Evolutionary conservation across 2,888 invertebrate species (phyloP), one percentile per base, ranked within the genome.

Genomic region (Pyrochroa serraticornis): DNA sequence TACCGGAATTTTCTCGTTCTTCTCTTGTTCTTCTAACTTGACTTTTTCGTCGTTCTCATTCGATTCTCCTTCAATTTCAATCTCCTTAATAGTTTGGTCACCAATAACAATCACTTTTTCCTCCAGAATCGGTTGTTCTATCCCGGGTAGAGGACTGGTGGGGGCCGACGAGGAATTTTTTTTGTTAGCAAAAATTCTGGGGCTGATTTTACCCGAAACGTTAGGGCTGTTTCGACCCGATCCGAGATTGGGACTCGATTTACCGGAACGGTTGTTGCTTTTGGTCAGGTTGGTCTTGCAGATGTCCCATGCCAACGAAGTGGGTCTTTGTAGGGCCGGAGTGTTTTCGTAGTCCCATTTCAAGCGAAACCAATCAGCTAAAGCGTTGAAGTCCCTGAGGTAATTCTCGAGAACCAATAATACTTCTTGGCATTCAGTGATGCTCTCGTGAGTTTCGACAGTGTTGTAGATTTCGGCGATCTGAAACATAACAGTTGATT

Each of bases 261-360:
- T 82, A 45, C 81, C 80, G 7, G 79, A 75, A 66, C 76, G 63
- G 73, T 74, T 62, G 72, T 75, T 63, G 68, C 67, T 69, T 66
- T 71, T 79, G 58, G 64, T 77, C 58, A 73, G 68, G 64, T 76
- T 92, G 36, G 93, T 92, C 80, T 97, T 97, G 59, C 96, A 85
- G 36, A 97, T 91, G 80, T 97, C 97, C 97, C 97, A 97, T 0
- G 97, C 92, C 49, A 97, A 81, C 10, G 96, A 95, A 41, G 90
- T 91, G 0, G 95, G 95, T 68, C 94, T 83, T 72, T 94, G 87
- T 0, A 91, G 90, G 22, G 87, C 86, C 3, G 93, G 90, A 1
- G 95, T 92, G 66, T 92, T 91, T 75, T 97, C 97, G 75, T 93
- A 97, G 60, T 93, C 93, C 89, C 93, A 93, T 78, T 97, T 95